Base-by-base conservation (phyloP, 92 coral and sea anemone genomes). In the Meandrina meandrites region DNA sequence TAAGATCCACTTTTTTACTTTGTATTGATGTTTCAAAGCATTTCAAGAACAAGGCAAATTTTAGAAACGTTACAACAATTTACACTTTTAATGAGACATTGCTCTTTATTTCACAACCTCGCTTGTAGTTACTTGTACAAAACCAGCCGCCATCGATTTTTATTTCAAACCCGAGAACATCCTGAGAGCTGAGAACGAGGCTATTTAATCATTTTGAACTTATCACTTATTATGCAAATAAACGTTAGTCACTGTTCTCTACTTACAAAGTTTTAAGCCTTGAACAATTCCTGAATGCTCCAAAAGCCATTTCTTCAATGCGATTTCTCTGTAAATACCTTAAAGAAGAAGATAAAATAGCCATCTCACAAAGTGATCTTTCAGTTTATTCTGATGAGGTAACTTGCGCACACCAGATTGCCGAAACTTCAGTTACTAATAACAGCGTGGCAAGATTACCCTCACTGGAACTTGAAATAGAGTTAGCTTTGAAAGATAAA, bases 191-290 rank as follows among this genome's bases (percentile, higher is more conserved):
- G 62, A 18, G 24, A 15, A 62, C 27, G 27, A 62, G 31, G 69
- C 31, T 19, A 30, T 21, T 62, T 9, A n/a, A 11, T 62, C 69
- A 62, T 62, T n/a, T 22, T 62, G 31, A 22, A 62, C 69, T 24
- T 34, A 32, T 35, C 40, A 68, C 32, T 24, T 8, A 68, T 27
- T 17, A 28, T 3, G 8, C 4, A 8, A 73, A 5, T 16, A 73
- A 73, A 1, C 30, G 14, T 37, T 14, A 17, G 2, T 37, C 50
- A 37, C 6, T 1, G 4, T 10, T 18, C 30, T 64, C 51, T 51
- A 92, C 94, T 92, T 86, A 92, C 94, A 92, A 76, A 76, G 89
- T 86, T 86, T 82, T 76, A 19, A 92, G 86, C 56, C 47, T 81
- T 30, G 90, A 53, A 31, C 89, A 76, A 58, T 92, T 92, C 32